Percentiles rank a stretch among this genome's conserved stretches.
phyloP scores from a whole-genome alignment of 2,113 vertebrate species.

The Crotalus viridis region DNA sequence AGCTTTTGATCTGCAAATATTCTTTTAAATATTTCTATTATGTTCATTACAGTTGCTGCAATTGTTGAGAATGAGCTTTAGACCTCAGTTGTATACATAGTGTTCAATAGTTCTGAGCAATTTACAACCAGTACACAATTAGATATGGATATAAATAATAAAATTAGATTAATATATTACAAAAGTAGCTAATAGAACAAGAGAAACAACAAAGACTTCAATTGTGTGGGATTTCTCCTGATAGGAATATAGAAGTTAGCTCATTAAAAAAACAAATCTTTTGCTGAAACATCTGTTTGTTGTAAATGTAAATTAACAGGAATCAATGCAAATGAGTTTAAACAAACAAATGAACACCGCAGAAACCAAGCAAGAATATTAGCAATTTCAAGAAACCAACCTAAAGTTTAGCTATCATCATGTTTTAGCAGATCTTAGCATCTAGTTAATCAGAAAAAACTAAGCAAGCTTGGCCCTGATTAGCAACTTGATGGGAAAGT shows the following conservation, averaged over 20 bases:
- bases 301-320: slow-evolving; percentile 18
- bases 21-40: not conserved
- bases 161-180: not conserved
- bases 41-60: not conserved
- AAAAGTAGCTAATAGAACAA: not conserved
- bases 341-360: not conserved
- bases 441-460: no score
- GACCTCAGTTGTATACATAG: not conserved
- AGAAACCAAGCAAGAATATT: not conserved
- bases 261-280: not conserved
- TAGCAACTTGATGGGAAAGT: no score
- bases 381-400: not conserved
- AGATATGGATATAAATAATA: not conserved
- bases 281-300: slow-evolving; percentile 9
- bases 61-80: not conserved
- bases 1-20: not conserved
- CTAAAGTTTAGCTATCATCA: no score
- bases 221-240: not conserved
- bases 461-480: no score
- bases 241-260: not conserved
- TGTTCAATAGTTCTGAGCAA: not conserved
- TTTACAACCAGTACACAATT: not conserved
- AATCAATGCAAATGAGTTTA: not conserved
- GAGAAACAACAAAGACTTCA: not conserved
- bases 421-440: no score